Evolutionary conservation across 2,888 invertebrate species (phyloP), one percentile per base, ranked within the genome.

Genomic region (Drosophila aldrichi): DNA sequence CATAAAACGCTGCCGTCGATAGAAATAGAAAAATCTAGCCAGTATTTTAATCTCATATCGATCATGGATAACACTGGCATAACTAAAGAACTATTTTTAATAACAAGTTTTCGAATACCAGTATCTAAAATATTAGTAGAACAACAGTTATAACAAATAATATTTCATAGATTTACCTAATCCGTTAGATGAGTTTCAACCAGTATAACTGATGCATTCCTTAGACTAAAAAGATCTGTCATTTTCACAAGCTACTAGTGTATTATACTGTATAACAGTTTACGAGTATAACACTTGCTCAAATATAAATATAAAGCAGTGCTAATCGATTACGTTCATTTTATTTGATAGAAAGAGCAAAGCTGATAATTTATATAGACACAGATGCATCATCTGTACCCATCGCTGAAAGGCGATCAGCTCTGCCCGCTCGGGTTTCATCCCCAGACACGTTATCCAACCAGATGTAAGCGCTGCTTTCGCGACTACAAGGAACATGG

Each of bases 361-460:
- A 89, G 75, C 88, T 80, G 86, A 79, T 65, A 72, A 77, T 70
- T 73, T 82, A 75, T 61, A 74, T 76, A 81, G 78, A 67, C 66
- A 86, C 89, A 86, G 90, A 93, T 93, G 93, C 93, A 93, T 93
- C 93, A 93, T 87, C 89, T 93, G 87, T 93, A 93, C 89, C 92
- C 93, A 86, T 91, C 93, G 81, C 90, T 96, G 91, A 96, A 96
- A 91, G 97, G 97, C 88, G 98, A 98, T 93, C 96, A 97, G 76
- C 93, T 98, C 86, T 98, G 98, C 93, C 98, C 97, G 74, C 94
- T 98, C 92, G 98, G 98, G 51, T 98, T 98, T 93, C 97, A 98
- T 94, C 98, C 98, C 70, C 98, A 98, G 94, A 97, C 97, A 85
- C 95, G 97, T 90, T 97, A 97, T 97, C 98, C 98, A 55, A 97